phyloP scores from a whole-genome alignment of 2,797 vertebrate genomes.

The Ceryle rudis region DNA sequence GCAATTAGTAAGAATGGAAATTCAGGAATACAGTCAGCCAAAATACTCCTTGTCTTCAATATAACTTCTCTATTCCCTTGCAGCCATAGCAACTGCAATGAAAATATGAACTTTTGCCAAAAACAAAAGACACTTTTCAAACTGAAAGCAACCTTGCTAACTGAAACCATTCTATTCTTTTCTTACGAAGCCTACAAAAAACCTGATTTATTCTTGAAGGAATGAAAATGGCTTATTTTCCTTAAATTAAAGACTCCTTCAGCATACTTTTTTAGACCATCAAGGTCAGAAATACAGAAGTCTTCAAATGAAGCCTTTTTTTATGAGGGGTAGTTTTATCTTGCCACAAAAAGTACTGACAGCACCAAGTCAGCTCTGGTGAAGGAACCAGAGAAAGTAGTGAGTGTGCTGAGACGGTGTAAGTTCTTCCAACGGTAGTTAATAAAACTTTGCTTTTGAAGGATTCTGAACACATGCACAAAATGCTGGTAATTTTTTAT shows the following conservation, averaged over 20 bases:
- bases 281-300: background rate
- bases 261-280: background rate
- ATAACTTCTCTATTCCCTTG: background rate
- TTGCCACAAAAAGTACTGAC: background rate
- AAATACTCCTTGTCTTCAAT: background rate
- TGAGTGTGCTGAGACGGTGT: background rate
- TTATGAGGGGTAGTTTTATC: background rate
- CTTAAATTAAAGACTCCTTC: background rate
- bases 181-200: background rate
- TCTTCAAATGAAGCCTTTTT: background rate
- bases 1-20: background rate
- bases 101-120: background rate
- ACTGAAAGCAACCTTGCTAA: background rate
- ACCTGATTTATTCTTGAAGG: background rate
- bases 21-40: background rate
- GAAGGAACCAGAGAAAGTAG: background rate
- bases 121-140: background rate
- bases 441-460: background rate
- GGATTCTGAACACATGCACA: fast-evolving
- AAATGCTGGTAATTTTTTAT: background rate
- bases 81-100: background rate
- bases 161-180: background rate
- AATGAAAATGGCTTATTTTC: background rate
- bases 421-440: background rate
- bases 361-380: background rate